phyloP scores from a whole-genome alignment of 2,797 vertebrate genomes.

The Xiphophorus birchmanni region DNA sequence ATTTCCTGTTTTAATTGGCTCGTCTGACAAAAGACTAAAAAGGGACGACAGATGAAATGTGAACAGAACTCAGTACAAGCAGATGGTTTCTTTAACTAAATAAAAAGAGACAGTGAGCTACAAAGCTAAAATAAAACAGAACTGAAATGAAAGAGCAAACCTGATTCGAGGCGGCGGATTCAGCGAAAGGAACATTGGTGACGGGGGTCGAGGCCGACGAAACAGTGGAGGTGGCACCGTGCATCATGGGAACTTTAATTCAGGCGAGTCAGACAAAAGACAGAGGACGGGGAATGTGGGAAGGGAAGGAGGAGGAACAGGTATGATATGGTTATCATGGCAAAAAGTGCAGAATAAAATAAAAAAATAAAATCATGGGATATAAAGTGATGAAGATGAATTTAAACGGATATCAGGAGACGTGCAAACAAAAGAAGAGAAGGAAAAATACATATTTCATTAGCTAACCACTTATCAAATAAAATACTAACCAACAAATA shows the following conservation, averaged over 20 bases:
- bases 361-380: slow-evolving; percentile 81
- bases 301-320: slow-evolving; percentile 85
- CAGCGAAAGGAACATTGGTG: slow-evolving; percentile 97
- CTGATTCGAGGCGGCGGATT: slow-evolving; percentile 97
- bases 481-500: slow-evolving; percentile 59
- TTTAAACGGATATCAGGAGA: slow-evolving; percentile 83
- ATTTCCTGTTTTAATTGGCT: slow-evolving; percentile 49
- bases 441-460: slow-evolving; percentile 70
- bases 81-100: slow-evolving; percentile 33
- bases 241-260: slow-evolving; percentile 99
- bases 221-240: slow-evolving; percentile 97
- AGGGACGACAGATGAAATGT: slow-evolving; percentile 61
- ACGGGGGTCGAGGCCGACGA: slow-evolving; percentile 96
- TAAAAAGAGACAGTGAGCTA: slow-evolving; percentile 58
- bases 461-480: slow-evolving; percentile 46
- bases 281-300: slow-evolving; percentile 86
- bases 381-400: slow-evolving; percentile 91
- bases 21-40: slow-evolving; percentile 35
- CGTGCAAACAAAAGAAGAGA: slow-evolving; percentile 86
- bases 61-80: slow-evolving; percentile 45
- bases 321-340: slow-evolving; percentile 90
- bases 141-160: slow-evolving; percentile 95
- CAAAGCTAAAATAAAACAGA: slow-evolving; percentile 85
- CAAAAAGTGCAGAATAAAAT: slow-evolving; percentile 88
- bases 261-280: slow-evolving; percentile 94